phyloP scores from a whole-genome alignment of 2,797 vertebrate species.

The Falco cherrug region DNA sequence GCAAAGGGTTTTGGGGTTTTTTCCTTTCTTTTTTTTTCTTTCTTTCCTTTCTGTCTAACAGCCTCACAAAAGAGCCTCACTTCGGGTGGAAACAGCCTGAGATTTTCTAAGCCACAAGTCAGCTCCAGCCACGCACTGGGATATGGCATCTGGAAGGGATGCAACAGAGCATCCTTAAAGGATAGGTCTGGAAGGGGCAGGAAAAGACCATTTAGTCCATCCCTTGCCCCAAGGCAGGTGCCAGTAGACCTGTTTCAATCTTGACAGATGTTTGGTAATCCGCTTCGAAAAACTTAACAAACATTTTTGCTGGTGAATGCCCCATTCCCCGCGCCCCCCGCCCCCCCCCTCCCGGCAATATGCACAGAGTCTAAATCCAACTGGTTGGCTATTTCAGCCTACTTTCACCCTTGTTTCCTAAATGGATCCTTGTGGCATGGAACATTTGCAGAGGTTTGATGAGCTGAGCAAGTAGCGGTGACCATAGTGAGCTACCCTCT shows the following conservation, averaged over 20 bases:
- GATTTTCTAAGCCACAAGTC: slow-evolving; percentile 12
- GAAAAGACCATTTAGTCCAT: not conserved
- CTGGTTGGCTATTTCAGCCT: not conserved
- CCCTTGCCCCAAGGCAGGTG: not conserved
- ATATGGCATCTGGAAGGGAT: not conserved
- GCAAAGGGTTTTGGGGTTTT: slow-evolving; percentile 47
- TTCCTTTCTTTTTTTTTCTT: not conserved
- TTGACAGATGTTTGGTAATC: not conserved
- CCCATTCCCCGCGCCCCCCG: no score
- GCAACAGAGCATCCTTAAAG: not conserved
- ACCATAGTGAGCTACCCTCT: not conserved
- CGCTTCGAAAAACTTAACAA: not conserved
- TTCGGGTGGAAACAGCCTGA: not conserved
- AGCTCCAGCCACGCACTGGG: not conserved
- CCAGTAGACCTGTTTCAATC: not conserved
- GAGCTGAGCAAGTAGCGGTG: not conserved
- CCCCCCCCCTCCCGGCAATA: not conserved
- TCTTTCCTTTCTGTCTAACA: not conserved
- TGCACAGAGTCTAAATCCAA: not conserved
- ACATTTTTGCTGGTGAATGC: not conserved
- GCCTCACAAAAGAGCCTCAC: slow-evolving; percentile 35
- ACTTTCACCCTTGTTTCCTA: not conserved
- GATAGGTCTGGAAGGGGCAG: not conserved
- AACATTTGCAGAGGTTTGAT: not conserved
- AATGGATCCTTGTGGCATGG: not conserved